Evolutionary conservation across 2,888 invertebrate genomes (phyloP).

Genomic region (Xestia rhomboidea): DNA sequence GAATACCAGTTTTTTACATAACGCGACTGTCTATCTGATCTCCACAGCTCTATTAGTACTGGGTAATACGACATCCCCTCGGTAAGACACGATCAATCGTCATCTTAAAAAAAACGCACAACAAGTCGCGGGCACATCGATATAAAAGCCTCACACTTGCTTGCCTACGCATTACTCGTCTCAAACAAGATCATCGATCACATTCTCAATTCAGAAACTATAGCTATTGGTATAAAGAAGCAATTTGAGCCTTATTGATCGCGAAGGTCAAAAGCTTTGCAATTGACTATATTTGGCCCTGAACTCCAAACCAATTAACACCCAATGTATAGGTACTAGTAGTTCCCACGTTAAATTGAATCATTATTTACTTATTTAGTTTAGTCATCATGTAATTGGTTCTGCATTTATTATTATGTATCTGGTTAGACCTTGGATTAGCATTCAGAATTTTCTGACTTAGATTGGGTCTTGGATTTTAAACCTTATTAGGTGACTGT

Average conservation of each 20-base stretch:
- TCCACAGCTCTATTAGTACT: no score
- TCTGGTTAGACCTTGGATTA: constrained; percentile 44
- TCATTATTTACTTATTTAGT: constrained; percentile 49
- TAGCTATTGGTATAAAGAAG: constrained; percentile 30
- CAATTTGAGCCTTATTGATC: constrained; percentile 35
- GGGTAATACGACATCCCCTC: no score
- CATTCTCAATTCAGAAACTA: constrained; percentile 35
- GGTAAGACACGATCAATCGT: neutral
- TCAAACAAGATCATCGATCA: constrained; percentile 37
- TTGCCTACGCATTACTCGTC: constrained; percentile 18
- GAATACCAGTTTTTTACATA: no score
- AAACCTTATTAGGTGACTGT: neutral
- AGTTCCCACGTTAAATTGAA: constrained; percentile 65
- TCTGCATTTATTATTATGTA: constrained; percentile 51
- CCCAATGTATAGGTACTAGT: constrained; percentile 26
- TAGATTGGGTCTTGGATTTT: constrained; percentile 9
- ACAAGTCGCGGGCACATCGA: neutral
- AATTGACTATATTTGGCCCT: constrained; percentile 57
- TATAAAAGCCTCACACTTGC: neutral
- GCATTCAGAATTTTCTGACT: constrained; percentile 15
- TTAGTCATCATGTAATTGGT: constrained; percentile 52
- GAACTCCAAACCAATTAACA: constrained; percentile 57
- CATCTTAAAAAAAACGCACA: neutral
- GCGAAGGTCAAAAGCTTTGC: constrained; percentile 53
- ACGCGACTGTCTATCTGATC: no score